These are phyloP conservation scores for Cololabis saira DNA, from an alignment of 2,113 vertebrate species.

Conservation along the genomic window DNA sequence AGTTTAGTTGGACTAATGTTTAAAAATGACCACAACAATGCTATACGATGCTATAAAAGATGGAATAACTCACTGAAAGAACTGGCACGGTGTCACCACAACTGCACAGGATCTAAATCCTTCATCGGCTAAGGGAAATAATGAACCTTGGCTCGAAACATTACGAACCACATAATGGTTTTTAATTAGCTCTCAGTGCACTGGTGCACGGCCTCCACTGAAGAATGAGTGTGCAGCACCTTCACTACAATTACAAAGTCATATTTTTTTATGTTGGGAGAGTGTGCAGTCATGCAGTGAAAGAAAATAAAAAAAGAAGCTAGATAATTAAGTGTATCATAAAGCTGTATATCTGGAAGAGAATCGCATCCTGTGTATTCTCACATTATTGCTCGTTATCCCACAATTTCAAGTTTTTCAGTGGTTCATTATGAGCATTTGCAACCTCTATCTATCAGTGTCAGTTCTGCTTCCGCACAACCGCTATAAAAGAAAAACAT, in stretches of 20 bases:
- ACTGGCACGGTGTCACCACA: neutral
- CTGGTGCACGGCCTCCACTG: conserved; percentile 30
- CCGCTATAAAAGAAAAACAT: no score
- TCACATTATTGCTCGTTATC: neutral
- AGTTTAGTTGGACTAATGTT: no score
- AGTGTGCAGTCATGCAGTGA: conserved; percentile 10
- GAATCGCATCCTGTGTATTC: neutral
- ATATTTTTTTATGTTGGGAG: conserved; percentile 36
- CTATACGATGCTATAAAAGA: neutral
- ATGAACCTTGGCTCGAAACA: conserved; percentile 30
- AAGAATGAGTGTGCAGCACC: conserved; percentile 40
- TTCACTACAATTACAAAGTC: conserved; percentile 37
- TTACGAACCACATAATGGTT: conserved; percentile 54
- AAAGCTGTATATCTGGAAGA: neutral
- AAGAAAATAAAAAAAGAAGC: conserved; percentile 31
- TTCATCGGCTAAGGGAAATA: conserved; percentile 24
- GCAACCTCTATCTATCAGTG: neutral
- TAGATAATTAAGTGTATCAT: conserved; percentile 18
- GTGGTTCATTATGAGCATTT: neutral
- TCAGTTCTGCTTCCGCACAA: no score
- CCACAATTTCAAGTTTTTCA: neutral
- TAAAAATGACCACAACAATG: no score
- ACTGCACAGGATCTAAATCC: conserved; percentile 10
- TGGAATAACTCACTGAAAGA: neutral
- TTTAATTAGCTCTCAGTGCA: conserved; percentile 54